Percentiles rank a stretch among this genome's conserved stretches.
Evolutionary conservation across 2,888 invertebrate genomes (phyloP).

Genomic region (Eupeodes latifasciatus): DNA sequence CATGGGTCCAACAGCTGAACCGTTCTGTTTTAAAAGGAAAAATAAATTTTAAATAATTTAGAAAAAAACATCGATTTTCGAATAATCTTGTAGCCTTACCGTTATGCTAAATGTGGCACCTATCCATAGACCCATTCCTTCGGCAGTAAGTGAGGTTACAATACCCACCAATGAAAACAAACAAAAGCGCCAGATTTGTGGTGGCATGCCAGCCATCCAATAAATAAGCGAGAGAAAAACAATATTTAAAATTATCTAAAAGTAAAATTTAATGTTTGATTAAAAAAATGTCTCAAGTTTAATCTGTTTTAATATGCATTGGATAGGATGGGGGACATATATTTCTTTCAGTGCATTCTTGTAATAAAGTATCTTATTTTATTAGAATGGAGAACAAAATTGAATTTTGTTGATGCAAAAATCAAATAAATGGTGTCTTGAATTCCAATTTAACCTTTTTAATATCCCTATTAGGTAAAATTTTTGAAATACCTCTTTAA

Average conservation of each 20-base stretch:
- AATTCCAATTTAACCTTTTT: too few relatives aligned
- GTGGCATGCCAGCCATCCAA: slow-evolving; percentile 89
- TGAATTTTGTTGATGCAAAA: too few relatives aligned
- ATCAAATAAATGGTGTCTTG: too few relatives aligned
- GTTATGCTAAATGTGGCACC: slow-evolving; percentile 89
- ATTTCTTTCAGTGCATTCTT: too few relatives aligned
- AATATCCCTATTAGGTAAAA: too few relatives aligned
- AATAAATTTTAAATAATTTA: background rate
- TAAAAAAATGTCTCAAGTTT: background rate
- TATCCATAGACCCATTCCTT: slow-evolving; percentile 91
- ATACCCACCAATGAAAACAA: slow-evolving; percentile 89
- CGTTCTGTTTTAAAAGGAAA: slow-evolving; percentile 85
- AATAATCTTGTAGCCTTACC: slow-evolving; percentile 83
- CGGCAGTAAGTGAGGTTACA: slow-evolving; percentile 89
- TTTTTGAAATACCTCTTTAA: too few relatives aligned
- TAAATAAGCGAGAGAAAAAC: slow-evolving; percentile 87
- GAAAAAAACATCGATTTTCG: background rate
- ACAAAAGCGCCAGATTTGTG: slow-evolving; percentile 87
- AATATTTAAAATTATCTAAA: slow-evolving; percentile 86
- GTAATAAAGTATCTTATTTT: too few relatives aligned
- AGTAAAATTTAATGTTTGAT: background rate
- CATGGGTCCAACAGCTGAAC: slow-evolving; percentile 88
- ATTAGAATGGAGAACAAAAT: too few relatives aligned
- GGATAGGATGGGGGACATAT: too few relatives aligned
- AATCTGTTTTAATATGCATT: background rate